Evolutionary conservation across 1,140 invertebrate species (phyloP), one percentile per base, ranked within the genome.

Genomic region (Zaprionus inermis): DNA sequence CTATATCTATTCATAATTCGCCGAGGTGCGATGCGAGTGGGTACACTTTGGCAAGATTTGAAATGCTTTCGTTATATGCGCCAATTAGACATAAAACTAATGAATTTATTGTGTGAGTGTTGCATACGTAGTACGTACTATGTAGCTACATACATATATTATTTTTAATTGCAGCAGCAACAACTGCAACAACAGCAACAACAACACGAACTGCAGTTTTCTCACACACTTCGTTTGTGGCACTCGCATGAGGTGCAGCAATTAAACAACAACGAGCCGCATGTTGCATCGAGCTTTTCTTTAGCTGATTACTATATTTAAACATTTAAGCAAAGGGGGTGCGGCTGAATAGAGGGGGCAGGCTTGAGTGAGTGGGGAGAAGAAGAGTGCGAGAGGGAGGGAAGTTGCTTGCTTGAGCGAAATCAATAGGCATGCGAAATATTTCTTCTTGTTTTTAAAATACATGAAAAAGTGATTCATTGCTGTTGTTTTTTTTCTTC

Each of bases 11-110:
- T 30, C 38, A 28, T 59, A 28, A 16, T 41, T 38, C 38, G 36
- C 30, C 41, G 59, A 18, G 38, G 38, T 44, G 38, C 38, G n/a
- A 44, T 44, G 38, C 38, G 38, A 44, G 38, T 44, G 14, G 38
- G 14, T 44, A 16, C 38, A 36, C 57, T 51, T 36, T 70, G 34
- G 57, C 57, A 44, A 44, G 60, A 63, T 54, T 75, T 41, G 55
- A 79, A 83, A 83, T 88, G 84, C 67, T 67, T 79, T 86, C 83
- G 83, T 86, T 86, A 88, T 86, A 86, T 86, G 82, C 83, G 67
- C 76, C 84, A 88, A 86, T 86, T 86, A 86, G 70, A 86, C 83
- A 88, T 49, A 89, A 82, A 89, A 79, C 76, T 86, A 88, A 86
- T 86, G 83, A 82, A 86, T 83, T 82, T 82, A 88, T 88, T 84